Base-by-base conservation (phyloP, 2,797 vertebrate genomes). In the Tympanoctomys barrerae region DNA sequence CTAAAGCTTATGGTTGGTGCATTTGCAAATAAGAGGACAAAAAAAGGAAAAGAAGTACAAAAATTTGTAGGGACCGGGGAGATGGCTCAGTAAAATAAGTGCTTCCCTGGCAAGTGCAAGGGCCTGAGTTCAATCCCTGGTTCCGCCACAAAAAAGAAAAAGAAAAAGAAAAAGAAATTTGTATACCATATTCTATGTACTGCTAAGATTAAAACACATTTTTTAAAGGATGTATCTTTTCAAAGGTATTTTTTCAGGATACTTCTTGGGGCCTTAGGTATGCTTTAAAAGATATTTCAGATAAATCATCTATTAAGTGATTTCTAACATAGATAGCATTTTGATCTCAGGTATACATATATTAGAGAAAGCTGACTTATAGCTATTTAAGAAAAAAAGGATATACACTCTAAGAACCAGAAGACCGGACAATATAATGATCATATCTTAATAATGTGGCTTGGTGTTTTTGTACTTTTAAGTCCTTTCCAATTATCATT, bases 191-290 rank as follows among this genome's bases (percentile, higher is more conserved):
- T 54, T 28, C 42, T 73, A 0, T 28, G 14, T 13, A 26, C 54
- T 70, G 18, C 26, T 42, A 26, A 92, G 71, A 64, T 52, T 70
- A 22, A 66, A 2, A 33, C 19, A 46, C 16, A 4, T 7, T 70
- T 24, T 86, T 78, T 83, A 79, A 96, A 39, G 42, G 57, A 26
- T 77, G 16, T 57, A 26, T 94, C 57, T 94, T 33, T 36, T 89
- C 61, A 88, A 66, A 92, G 3, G 21, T 31, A 21, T 36, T 82
- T 86, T 87, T 66, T 87, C 12, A 73, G 81, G 36, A 33, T 54
- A 5, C 21, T 93, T 78, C 31, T n/a, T 52, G 12, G 39, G 91
- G 39, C 18, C 28, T 75, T 86, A 70, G 26, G 9, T 90, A 42
- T 70, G 36, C 61, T 78, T 94, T 70, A 52, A 71, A 31, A 54